Evolutionary conservation across 2,888 invertebrate species (phyloP).

Genomic region (Drosophila fungiperda): DNA sequence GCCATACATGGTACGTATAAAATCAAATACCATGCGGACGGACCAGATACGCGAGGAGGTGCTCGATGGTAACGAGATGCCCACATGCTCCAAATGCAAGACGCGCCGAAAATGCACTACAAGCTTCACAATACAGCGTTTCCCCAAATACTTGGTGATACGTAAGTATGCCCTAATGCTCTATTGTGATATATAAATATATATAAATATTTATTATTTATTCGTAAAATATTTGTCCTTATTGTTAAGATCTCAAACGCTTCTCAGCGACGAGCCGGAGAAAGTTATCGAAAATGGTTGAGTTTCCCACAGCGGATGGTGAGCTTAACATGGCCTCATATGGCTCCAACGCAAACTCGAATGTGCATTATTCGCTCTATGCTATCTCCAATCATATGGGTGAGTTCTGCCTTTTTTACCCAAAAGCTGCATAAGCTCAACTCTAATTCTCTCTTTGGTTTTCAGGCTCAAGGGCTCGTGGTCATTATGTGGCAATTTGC

Average conservation of each 20-base stretch:
- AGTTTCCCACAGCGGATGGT: conserved; percentile 91
- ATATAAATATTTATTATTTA: background rate
- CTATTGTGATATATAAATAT: background rate
- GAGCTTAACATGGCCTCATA: conserved; percentile 90
- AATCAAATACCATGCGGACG: conserved; percentile 95
- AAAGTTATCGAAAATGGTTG: conserved; percentile 94
- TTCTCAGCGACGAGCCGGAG: conserved; percentile 96
- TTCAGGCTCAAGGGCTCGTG: conserved; percentile 94
- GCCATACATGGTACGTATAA: conserved; percentile 96
- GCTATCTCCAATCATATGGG: conserved; percentile 97
- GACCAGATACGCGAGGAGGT: conserved; percentile 94
- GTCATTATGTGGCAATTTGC: conserved; percentile 98
- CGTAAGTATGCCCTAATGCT: conserved; percentile 86
- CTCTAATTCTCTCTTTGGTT: background rate
- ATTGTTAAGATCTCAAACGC: conserved; percentile 89
- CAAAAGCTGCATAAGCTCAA: background rate
- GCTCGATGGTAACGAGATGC: conserved; percentile 97
- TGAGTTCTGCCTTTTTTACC: conserved; percentile 47
- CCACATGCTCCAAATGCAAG: conserved; percentile 97
- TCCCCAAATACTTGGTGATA: conserved; percentile 96
- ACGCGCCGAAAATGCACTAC: conserved; percentile 96
- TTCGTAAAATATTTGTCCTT: conserved; percentile 22
- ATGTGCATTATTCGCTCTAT: conserved; percentile 91
- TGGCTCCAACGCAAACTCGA: conserved; percentile 87
- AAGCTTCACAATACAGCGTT: conserved; percentile 96